Percentiles rank a stretch among this genome's conserved stretches.
Evolutionary conservation across 2,888 invertebrate genomes (phyloP).

Genomic region (Trisateles emortualis): DNA sequence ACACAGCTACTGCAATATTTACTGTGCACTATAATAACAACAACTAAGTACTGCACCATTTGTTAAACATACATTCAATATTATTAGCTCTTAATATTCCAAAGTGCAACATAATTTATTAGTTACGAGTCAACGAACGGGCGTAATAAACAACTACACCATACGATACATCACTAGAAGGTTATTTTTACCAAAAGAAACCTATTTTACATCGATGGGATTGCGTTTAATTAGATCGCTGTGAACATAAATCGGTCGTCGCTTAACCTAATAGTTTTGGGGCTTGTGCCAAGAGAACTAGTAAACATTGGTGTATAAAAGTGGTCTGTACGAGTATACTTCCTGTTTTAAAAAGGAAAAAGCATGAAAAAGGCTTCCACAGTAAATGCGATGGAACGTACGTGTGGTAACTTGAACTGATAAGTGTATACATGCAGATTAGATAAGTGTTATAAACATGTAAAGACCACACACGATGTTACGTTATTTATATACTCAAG

Average conservation of each 20-base stretch:
- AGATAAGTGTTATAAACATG: constrained; percentile 30
- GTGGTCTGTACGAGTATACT: constrained; percentile 49
- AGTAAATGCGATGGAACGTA: constrained; percentile 51
- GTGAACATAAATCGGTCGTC: constrained; percentile 72
- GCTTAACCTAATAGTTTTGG: constrained; percentile 66
- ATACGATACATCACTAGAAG: constrained; percentile 53
- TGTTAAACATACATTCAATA: constrained; percentile 6
- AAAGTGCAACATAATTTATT: constrained; percentile 34
- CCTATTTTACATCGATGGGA: constrained; percentile 63
- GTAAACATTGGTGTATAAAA: constrained; percentile 66
- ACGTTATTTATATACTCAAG: constrained; percentile 7
- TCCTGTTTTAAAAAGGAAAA: constrained; percentile 65
- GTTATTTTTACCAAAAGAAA: constrained; percentile 61
- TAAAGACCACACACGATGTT: constrained; percentile 25
- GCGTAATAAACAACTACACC: constrained; percentile 64
- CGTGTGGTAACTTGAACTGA: constrained; percentile 61
- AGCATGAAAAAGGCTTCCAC: constrained; percentile 68
- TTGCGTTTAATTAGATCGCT: constrained; percentile 69
- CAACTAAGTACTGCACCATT: not conserved
- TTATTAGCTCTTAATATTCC: constrained; percentile 9
- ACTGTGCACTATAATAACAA: not conserved
- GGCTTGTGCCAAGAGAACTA: constrained; percentile 68
- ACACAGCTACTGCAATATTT: constrained; percentile 5
- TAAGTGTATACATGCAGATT: constrained; percentile 48
- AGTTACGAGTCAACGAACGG: constrained; percentile 58